phyloP scores from a whole-genome alignment of 2,113 vertebrate species.

The Tichodroma muraria region DNA sequence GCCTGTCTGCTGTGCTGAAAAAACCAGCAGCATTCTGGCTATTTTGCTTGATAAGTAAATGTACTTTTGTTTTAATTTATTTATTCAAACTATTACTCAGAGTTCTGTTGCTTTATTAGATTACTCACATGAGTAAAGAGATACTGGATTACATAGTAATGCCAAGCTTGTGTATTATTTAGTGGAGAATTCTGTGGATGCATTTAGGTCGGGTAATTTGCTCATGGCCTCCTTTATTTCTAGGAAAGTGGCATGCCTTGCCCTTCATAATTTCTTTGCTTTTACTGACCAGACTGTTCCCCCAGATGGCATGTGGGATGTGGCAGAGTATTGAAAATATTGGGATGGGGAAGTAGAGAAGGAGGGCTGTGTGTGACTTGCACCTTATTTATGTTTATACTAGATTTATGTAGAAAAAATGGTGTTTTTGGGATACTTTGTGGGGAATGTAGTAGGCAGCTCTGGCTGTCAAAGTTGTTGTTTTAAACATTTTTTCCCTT shows the following conservation, averaged over 20 bases:
- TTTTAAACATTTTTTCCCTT: neutral
- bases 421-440: neutral
- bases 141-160: neutral
- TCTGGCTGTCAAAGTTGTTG: neutral
- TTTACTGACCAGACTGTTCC: constrained; percentile 59
- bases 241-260: constrained; percentile 33
- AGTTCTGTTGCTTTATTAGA: neutral
- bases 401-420: neutral
- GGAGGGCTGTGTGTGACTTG: neutral
- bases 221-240: constrained; percentile 11
- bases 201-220: neutral
- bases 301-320: constrained; percentile 61
- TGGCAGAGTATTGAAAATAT: constrained; percentile 42
- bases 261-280: constrained; percentile 45
- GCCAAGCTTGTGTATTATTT: neutral
- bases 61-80: constrained; percentile 17
- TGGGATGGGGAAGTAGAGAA: neutral
- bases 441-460: neutral
- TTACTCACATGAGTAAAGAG: neutral
- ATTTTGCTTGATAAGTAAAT: neutral
- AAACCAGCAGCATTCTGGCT: neutral
- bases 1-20: neutral
- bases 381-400: neutral
- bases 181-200: neutral
- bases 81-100: neutral